Evolutionary conservation across 2,797 vertebrate species (phyloP).

Genomic region (Cetoscarus ocellatus): DNA sequence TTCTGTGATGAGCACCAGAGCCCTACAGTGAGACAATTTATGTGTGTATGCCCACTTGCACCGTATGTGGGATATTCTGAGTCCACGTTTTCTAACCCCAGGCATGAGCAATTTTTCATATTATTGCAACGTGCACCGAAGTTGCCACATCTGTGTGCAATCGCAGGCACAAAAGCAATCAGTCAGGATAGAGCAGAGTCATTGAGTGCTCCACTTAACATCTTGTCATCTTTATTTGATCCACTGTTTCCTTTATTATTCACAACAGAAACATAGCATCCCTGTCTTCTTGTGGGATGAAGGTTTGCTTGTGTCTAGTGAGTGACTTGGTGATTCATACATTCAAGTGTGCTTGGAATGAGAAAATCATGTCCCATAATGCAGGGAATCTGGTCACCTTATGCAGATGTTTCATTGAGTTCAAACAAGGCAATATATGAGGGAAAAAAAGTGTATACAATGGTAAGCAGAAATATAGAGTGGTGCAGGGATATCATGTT

Average conservation of each 20-base stretch:
- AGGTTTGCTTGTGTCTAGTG: constrained; percentile 42
- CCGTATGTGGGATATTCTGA: constrained; percentile 16
- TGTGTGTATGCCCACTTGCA: constrained; percentile 8
- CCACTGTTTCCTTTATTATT: constrained; percentile 47
- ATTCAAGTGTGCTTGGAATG: constrained; percentile 9
- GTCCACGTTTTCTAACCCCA: constrained; percentile 19
- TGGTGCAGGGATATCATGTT: no score
- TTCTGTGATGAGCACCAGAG: constrained; percentile 43
- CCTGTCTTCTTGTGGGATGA: constrained; percentile 23
- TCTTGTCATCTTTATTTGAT: constrained; percentile 65
- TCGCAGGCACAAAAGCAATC: constrained; percentile 33
- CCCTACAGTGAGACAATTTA: constrained; percentile 49
- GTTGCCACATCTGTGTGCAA: constrained; percentile 48
- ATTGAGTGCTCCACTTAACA: constrained; percentile 41
- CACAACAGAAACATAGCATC: constrained; percentile 44
- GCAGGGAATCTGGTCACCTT: neutral
- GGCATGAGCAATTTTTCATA: constrained; percentile 49
- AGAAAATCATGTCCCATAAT: constrained; percentile 7
- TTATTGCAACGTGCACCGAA: constrained; percentile 43
- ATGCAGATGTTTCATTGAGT: constrained; percentile 10
- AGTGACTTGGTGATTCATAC: constrained; percentile 30
- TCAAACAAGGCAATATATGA: constrained; percentile 15
- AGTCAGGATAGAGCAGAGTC: constrained; percentile 55
- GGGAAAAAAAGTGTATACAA: neutral
- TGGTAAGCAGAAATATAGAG: no score